Conservation (phyloP, 2,888 invertebrate genomes). For the Eumacrocentrus americanus region DNA sequence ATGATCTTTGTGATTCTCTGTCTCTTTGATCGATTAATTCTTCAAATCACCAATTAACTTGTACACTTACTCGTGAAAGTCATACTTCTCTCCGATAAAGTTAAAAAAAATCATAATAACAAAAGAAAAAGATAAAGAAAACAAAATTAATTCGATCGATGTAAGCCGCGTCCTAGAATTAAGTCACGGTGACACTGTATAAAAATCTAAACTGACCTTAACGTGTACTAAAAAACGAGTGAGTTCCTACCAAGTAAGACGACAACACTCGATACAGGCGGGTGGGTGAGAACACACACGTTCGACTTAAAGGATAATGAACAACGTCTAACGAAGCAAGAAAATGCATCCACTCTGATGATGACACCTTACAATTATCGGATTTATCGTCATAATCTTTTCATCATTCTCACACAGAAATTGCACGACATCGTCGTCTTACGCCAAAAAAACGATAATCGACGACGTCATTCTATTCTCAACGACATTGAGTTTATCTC, state of each 20-base stretch:
- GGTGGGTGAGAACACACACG: background rate
- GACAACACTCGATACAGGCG: background rate
- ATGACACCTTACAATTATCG: constrained; percentile 6
- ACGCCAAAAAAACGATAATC: constrained; percentile 6
- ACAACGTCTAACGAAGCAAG: constrained; percentile 1
- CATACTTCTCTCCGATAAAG: background rate
- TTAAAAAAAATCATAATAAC: constrained; percentile 16
- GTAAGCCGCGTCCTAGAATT: constrained; percentile 32
- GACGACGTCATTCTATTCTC: constrained; percentile 13
- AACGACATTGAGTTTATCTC: constrained; percentile 9
- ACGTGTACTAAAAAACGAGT: constrained; percentile 52
- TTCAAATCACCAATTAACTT: constrained; percentile 24
- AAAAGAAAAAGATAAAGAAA: constrained; percentile 20
- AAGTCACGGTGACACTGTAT: constrained; percentile 49
- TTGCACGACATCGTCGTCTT: background rate
- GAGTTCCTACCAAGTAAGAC: too few relatives aligned
- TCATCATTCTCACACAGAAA: constrained; percentile 5
- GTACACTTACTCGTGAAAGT: constrained; percentile 17
- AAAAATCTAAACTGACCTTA: constrained; percentile 59
- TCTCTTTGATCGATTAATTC: constrained; percentile 4
- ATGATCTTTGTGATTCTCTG: constrained; percentile 8
- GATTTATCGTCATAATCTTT: constrained; percentile 2
- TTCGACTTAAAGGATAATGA: background rate
- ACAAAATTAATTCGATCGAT: constrained; percentile 30
- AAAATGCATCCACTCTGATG: constrained; percentile 9